Evolutionary conservation across 2,113 vertebrate species (phyloP), one percentile per base, ranked within the genome.

Genomic region (Semnornis frantzii): DNA sequence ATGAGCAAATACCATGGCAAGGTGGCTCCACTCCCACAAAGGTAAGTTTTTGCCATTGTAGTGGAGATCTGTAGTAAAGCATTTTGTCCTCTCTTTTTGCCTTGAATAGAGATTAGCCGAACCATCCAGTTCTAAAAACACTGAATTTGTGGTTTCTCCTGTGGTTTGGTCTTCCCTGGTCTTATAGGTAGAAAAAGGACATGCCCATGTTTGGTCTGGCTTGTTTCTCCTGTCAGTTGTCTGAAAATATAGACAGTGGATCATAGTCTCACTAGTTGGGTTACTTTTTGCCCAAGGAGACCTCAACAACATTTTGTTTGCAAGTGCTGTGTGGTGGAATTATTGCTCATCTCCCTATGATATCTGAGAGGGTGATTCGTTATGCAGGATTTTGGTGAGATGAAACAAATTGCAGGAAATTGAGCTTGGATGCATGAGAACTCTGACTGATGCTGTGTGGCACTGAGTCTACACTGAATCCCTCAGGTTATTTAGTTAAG

Each of bases 171-270:
- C 52, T 87, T 44, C 92, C 12, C 10, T 62, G 81, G 54, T 30
- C 18, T 64, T 57, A 12, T 8, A 14, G 76, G 63, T 72, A 76
- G 84, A 59, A 86, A 75, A 89, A 71, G 27, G n/a, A 66, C 63
- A 34, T 79, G 57, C 4, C 39, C 13, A 1, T 70, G 39, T 87
- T 93, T 92, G 63, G 63, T 48, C 71, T 57, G 31, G 54, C 68
- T 79, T 82, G 63, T 70, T 60, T 85, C 63, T 85, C 42, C 37
- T 57, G 78, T 66, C 64, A 52, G 0, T 81, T 94, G 52, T 87
- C 74, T 92, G 72, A 74, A 93, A 88, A 85, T 70, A 27, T 85
- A 89, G 78, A 76, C 87, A 72, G 52, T 87, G 9, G 64, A 89
- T 71, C 46, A 27, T 59, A 34, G 39, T 58, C 44, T 84, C 39